Percentiles rank a stretch among this genome's conserved stretches.
phyloP scores from a whole-genome alignment of 2,797 vertebrate genomes.

The Rhinichthys osculus region DNA sequence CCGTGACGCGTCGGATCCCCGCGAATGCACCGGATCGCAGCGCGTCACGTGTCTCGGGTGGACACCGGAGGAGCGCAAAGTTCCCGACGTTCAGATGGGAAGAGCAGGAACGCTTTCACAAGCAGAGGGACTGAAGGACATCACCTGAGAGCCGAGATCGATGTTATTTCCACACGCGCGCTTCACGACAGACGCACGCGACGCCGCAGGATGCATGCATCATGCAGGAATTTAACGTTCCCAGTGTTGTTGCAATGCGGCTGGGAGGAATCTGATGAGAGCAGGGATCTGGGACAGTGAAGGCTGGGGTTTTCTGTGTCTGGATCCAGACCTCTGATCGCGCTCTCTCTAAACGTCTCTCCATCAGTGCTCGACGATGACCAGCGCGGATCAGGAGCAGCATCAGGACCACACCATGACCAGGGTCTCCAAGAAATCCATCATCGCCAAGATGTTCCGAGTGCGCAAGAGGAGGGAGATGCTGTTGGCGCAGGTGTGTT shows the following conservation, averaged over 20 bases:
- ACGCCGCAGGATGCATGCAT: slow-evolving; percentile 1
- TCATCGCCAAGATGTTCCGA: slow-evolving; percentile 79
- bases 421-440: slow-evolving; percentile 75
- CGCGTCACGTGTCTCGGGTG: slow-evolving; percentile 26
- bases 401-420: slow-evolving; percentile 67
- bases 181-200: neutral
- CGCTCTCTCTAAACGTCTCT: slow-evolving; percentile 2
- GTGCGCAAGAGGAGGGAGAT: slow-evolving; percentile 85
- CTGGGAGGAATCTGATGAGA: slow-evolving; percentile 35
- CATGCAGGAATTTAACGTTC: slow-evolving; percentile 15
- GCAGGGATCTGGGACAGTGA: slow-evolving; percentile 39
- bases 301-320: slow-evolving; percentile 7
- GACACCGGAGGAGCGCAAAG: slow-evolving; percentile 60
- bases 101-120: slow-evolving; percentile 18
- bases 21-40: slow-evolving; percentile 23
- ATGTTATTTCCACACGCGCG: slow-evolving; percentile 5
- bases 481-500: slow-evolving; percentile 81
- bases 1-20: slow-evolving; percentile 34
- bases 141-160: slow-evolving; percentile 18
- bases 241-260: slow-evolving; percentile 44
- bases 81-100: slow-evolving; percentile 65
- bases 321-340: slow-evolving; percentile 30
- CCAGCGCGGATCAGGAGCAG: slow-evolving; percentile 59
- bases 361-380: slow-evolving; percentile 49
- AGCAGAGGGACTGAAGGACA: slow-evolving; percentile 19